Base-by-base conservation (phyloP, 2,113 vertebrate genomes). In the Dromaius novaehollandiae region DNA sequence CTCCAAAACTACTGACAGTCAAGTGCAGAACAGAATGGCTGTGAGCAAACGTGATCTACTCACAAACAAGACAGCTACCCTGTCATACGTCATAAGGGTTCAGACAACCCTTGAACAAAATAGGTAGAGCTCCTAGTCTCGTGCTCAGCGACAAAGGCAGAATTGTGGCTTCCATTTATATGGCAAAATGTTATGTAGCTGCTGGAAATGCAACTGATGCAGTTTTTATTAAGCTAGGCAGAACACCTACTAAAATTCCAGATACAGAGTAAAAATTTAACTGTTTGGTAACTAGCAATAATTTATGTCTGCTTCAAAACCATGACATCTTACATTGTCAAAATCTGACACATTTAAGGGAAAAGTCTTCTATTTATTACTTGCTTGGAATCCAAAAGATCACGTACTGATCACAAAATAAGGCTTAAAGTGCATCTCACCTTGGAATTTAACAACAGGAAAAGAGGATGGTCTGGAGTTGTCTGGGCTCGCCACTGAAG, bases 401-500 rank as follows among this genome's bases (percentile, higher is more conserved):
- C 22, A 53, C 76, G 69, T 73, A 19, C n/a, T 86, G 46, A 53
- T 61, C 38, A 56, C 24, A 20, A 69, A 76, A 12, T n/a, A 38
- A 12, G 13, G 63, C 7, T 40, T 78, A 4, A 83, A 63, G 11
- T 16, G 36, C 60, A 68, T 50, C 97, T 98, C 90, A 99, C 99
- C 99, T 99, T 99, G 88, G 99, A 98, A 40, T 99, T 99, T 69
- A 99, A 98, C 88, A 99, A 95, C 74, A 99, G 97, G 81, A 99
- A 99, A 30, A 99, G 98, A 2, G 98, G 98, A 93, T 99, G 99
- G 88, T 99, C 99, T 3, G 99, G 99, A 4, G 99, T 99, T 94
- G 99, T 99, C 96, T 99, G 99, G 65, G 99, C 99, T 93, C 99
- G 98, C 99, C 99, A 99, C 94, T 99, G 99, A 64, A 99, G 97